Conservation (phyloP, 2,113 vertebrate genomes). For the Oceanites oceanicus region DNA sequence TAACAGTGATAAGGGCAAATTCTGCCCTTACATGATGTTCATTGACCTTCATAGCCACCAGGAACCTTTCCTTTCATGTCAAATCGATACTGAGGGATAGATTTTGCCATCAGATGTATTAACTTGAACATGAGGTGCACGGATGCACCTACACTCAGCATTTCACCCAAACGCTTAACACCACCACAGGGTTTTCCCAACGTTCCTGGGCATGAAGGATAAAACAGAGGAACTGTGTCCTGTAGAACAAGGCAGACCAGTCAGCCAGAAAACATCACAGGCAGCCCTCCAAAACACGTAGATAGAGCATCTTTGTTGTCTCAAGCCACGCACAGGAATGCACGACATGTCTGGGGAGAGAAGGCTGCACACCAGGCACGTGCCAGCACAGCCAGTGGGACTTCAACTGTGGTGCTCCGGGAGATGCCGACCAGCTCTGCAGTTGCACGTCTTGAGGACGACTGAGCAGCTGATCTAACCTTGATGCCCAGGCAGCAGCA, state of each 20-base stretch:
- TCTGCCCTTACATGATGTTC: not conserved
- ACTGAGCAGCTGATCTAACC: not conserved
- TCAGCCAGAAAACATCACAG: not conserved
- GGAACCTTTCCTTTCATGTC: not conserved
- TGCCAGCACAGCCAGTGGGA: accelerated
- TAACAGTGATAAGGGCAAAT: not conserved
- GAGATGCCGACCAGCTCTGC: not conserved
- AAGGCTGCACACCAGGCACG: not conserved
- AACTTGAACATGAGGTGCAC: not conserved
- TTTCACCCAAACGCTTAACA: not conserved
- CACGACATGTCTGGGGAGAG: not conserved
- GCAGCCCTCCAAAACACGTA: not conserved
- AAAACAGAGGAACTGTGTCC: not conserved
- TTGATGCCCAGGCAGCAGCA: not conserved
- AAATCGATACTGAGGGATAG: not conserved
- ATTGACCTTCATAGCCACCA: not conserved
- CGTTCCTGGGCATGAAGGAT: not conserved
- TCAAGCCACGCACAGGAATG: not conserved
- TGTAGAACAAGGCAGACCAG: not conserved
- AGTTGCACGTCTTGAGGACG: not conserved
- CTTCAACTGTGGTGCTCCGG: not conserved
- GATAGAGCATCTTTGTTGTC: not conserved
- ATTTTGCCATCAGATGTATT: not conserved
- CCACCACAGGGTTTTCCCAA: not conserved
- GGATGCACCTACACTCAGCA: not conserved